Base-by-base conservation (phyloP, 2,797 vertebrate species). In the Myotis planiceps region DNA sequence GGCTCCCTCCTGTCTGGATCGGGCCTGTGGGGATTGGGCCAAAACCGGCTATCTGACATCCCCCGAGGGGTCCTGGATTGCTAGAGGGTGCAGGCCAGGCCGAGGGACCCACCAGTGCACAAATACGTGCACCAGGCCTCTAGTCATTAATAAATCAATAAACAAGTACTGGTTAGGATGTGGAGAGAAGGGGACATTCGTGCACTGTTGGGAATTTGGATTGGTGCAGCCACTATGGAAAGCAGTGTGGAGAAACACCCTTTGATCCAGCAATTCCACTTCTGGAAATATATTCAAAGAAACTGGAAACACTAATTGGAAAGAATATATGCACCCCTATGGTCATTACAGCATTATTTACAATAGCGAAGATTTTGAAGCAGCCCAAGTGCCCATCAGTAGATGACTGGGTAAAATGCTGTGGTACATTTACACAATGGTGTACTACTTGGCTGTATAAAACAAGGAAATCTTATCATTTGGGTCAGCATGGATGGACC, bases 31-130 rank as follows among this genome's bases (percentile, higher is more conserved):
- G 25, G 2, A 58, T 58, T 0, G 2, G 55, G 55, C 5, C 12
- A 5, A 58, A 58, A 29, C 25, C 6, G 25, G 25, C 55, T 58
- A 27, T 58, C 5, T 4, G 23, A 58, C 25, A 58, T 27, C 25
- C 12, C 5, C 12, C 25, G 0, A 58, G 25, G 25, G 10, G 10
- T 58, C 10, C 2, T 0, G 4, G 55, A 58, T 58, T 29, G 4
- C 1, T 0, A 58, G 25, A 58, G 55, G 55, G 10, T 5, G 10
- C 25, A 58, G 55, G 55, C 25, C 55, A 58, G 55, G 25, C 55
- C 10, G 0, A 29, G 55, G 25, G 25, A 58, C 55, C 55, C 25
- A 29, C 55, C 25, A 58, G 55, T 58, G 55, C 55, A 58, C 55
- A 27, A 58, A 58, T 58, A 0, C 1, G 1, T 58, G 25, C 55